These are phyloP conservation scores for Siniperca knerii DNA, from an alignment of 2,113 vertebrate genomes.

Conservation along the genomic window DNA sequence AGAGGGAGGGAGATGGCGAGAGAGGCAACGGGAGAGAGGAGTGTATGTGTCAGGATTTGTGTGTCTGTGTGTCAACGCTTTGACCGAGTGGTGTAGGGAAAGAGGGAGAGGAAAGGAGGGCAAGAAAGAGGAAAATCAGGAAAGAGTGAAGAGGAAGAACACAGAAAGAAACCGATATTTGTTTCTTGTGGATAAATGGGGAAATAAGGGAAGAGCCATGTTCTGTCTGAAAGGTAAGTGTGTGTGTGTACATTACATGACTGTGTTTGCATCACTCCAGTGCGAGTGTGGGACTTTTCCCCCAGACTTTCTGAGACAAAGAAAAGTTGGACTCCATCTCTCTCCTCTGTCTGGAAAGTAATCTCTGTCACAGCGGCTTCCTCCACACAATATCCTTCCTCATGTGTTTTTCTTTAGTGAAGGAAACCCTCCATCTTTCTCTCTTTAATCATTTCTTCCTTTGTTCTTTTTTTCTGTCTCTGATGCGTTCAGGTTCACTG, in stretches of 20 bases:
- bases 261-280: constrained; percentile 17
- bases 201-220: constrained; percentile 66
- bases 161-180: constrained; percentile 3
- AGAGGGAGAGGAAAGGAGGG: constrained; percentile 32
- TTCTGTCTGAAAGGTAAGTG: constrained; percentile 82
- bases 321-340: constrained; percentile 70
- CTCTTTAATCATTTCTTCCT: constrained; percentile 51
- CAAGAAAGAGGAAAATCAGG: constrained; percentile 25
- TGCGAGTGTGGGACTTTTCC: constrained; percentile 41
- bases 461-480: constrained; percentile 44
- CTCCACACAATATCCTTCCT: constrained; percentile 52
- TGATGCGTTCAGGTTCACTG: constrained; percentile 45
- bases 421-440: constrained; percentile 14
- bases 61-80: constrained; percentile 52
- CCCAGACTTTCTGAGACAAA: constrained; percentile 73
- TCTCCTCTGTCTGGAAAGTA: constrained; percentile 51
- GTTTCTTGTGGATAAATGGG: constrained; percentile 43
- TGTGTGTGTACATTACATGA: background rate
- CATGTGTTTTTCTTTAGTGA: constrained; percentile 47
- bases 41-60: constrained; percentile 64
- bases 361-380: constrained; percentile 53
- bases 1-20: constrained; percentile 66
- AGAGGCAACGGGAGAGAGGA: constrained; percentile 46
- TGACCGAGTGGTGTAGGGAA: constrained; percentile 38
- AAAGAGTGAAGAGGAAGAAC: constrained; percentile 29